These are phyloP conservation scores for Bombus fervidus DNA, from an alignment of 1,140 invertebrate genomes.

Conservation along the genomic window DNA sequence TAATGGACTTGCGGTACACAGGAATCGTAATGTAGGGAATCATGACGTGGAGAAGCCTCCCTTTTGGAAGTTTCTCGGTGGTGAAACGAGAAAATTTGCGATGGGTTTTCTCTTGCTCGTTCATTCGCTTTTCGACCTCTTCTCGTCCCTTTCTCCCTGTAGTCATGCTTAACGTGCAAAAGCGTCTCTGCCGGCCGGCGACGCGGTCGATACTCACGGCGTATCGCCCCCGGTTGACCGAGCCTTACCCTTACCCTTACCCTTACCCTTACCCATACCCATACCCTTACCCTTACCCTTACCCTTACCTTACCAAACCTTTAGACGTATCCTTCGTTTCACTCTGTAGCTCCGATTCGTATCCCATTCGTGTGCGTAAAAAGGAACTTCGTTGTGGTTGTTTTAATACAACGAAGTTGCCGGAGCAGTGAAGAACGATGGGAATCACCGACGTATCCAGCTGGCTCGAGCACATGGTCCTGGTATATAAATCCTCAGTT, in stretches of 20 bases:
- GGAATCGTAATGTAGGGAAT: not conserved
- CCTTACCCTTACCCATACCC: slow-evolving; percentile 51
- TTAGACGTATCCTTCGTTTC: slow-evolving; percentile 11
- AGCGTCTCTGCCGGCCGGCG: slow-evolving; percentile 69
- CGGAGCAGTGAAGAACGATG: not conserved
- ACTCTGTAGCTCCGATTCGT: not conserved
- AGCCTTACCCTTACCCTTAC: slow-evolving; percentile 61
- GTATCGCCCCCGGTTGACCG: slow-evolving; percentile 67
- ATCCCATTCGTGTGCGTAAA: not conserved
- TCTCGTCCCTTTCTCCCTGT: not conserved
- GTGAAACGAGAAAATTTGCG: slow-evolving; percentile 9
- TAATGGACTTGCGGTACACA: not conserved
- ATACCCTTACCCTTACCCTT: slow-evolving; percentile 52
- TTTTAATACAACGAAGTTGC: not conserved
- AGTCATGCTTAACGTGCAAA: slow-evolving; percentile 66
- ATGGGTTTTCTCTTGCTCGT: not conserved
- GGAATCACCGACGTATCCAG: slow-evolving; percentile 13
- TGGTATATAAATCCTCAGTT: not conserved
- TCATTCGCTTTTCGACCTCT: slow-evolving; percentile 12
- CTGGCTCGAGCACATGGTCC: slow-evolving; percentile 20
- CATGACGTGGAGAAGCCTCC: not conserved
- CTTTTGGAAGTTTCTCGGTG: not conserved
- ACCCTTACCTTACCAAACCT: slow-evolving; percentile 57
- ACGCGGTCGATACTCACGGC: slow-evolving; percentile 77
- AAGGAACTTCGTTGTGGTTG: not conserved